These are phyloP conservation scores for Ommatoiulus sabulosus DNA, from an alignment of 2,888 invertebrate genomes.

Conservation along the genomic window DNA sequence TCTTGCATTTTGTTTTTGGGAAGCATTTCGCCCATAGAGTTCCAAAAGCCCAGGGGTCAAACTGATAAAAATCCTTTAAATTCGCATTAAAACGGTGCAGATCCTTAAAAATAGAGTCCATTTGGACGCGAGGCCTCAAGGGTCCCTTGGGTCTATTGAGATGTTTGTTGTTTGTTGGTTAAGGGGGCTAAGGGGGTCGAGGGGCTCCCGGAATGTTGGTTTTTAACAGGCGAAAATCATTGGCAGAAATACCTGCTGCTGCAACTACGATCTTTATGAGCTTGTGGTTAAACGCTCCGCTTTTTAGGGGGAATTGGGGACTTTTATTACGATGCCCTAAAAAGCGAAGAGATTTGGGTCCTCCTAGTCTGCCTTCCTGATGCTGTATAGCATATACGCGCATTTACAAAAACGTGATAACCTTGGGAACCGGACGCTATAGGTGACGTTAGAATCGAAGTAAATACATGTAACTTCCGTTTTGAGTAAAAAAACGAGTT, in stretches of 20 bases:
- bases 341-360: not conserved
- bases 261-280: slow-evolving; percentile 34
- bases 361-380: not conserved
- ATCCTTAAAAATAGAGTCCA: slow-evolving; percentile 42
- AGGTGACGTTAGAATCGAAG: too few relatives aligned
- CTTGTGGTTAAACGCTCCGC: not conserved
- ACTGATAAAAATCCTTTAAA: slow-evolving; percentile 40
- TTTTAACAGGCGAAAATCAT: not conserved
- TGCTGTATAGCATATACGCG: too few relatives aligned
- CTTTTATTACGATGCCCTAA: not conserved
- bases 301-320: not conserved
- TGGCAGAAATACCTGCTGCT: not conserved
- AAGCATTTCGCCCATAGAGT: not conserved
- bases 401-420: too few relatives aligned
- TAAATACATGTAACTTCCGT: too few relatives aligned
- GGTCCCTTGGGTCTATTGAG: not conserved
- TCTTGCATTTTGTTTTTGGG: slow-evolving; percentile 19
- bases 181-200: not conserved
- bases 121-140: not conserved
- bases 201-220: slow-evolving; percentile 27
- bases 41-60: not conserved
- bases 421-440: too few relatives aligned
- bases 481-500: too few relatives aligned
- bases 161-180: slow-evolving; percentile 37
- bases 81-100: not conserved